Base-by-base conservation (phyloP, 2,888 invertebrate genomes). In the Erannis defoliaria region DNA sequence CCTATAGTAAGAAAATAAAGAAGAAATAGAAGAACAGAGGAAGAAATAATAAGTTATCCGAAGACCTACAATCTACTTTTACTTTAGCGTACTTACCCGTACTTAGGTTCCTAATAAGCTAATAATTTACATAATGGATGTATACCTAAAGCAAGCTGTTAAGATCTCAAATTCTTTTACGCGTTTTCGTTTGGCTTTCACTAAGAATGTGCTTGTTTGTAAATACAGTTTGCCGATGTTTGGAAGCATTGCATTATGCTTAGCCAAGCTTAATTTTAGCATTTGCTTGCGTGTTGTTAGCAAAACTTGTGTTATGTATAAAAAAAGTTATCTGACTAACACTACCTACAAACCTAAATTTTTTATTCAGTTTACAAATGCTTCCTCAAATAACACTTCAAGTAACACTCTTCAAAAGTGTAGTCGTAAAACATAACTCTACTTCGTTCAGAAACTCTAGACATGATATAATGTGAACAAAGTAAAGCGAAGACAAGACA, bases 261-360 rank as follows among this genome's bases (percentile, higher is more conserved):
- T 74, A 73, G 78, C 82, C 74, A 78, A 72, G 75, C 75, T 70
- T 67, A 69, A 72, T 77, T 77, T 79, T 78, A 77, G 81, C 81
- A 72, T 74, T 68, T 70, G 5, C 26, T 75, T 81, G 84, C 84
- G 82, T 84, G 85, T 61, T 55, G 53, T 42, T 68, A 78, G 79
- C 80, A 67, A 69, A 72, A 70, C 55, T 66, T 46, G 75, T 74
- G 73, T 67, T 57, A 60, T 16, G 26, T 42, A 23, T 55, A 31
- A 43, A n/a, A 55, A 65, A 58, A 61, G 26, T 46, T 26, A 43
- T 51, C 37, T 35, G 16, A 37, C 63, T 68, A 65, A 42, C 9
- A 8, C 62, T 62, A 59, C 64, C 63, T 67, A 67, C 38, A 48
- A 62, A 60, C 61, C 61, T 64, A 65, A 58, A 55, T 49, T 49